Evolutionary conservation across 2,888 invertebrate species (phyloP).

Genomic region (Hirudinaria manillensis): DNA sequence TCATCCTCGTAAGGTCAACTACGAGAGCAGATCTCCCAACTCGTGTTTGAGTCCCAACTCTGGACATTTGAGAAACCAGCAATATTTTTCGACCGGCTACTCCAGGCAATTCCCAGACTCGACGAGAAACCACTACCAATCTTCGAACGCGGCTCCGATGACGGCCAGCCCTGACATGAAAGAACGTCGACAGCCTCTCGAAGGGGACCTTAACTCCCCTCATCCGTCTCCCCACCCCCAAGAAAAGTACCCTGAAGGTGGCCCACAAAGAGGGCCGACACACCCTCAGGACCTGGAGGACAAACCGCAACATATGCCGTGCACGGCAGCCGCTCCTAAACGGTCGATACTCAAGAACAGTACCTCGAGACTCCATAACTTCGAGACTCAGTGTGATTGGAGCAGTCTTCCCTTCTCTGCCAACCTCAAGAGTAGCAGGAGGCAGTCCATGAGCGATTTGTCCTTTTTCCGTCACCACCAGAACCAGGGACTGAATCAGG

Average conservation of each 20-base stretch:
- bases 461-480: background rate
- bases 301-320: background rate
- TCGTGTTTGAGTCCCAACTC: slow-evolving; percentile 3
- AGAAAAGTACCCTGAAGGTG: background rate
- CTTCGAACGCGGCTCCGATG: background rate
- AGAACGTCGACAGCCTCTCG: background rate
- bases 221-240: background rate
- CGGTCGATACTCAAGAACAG: slow-evolving; percentile 3
- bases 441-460: background rate
- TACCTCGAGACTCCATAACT: background rate
- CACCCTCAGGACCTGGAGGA: background rate
- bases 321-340: background rate
- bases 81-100: background rate
- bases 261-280: background rate
- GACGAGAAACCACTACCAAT: no score
- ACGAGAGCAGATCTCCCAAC: background rate
- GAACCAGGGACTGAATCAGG: background rate
- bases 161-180: background rate
- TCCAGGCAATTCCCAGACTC: background rate
- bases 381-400: background rate
- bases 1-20: background rate
- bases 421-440: no score
- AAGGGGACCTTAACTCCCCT: background rate
- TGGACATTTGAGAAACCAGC: background rate
- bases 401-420: background rate